Conservation (phyloP, 2,797 vertebrate genomes). For the Helicolenus hilgendorfi region DNA sequence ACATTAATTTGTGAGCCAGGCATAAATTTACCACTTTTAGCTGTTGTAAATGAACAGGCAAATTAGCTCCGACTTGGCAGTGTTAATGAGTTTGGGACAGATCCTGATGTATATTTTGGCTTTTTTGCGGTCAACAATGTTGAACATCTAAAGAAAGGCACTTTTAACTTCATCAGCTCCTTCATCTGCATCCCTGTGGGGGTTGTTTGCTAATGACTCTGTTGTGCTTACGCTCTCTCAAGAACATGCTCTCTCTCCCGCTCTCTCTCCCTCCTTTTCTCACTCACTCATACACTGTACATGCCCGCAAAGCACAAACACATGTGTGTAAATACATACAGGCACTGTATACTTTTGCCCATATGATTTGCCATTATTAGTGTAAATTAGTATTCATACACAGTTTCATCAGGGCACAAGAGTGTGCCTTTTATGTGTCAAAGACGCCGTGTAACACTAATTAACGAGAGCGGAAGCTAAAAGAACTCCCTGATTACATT, state of each 20-base stretch:
- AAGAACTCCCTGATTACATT: conserved; percentile 31
- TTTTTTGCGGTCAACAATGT: conserved; percentile 35
- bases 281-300: not conserved
- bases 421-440: conserved; percentile 19
- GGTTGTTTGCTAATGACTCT: conserved; percentile 62
- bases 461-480: conserved; percentile 34
- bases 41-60: conserved; percentile 29
- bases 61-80: not conserved
- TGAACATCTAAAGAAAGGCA: conserved; percentile 58
- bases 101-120: conserved; percentile 24
- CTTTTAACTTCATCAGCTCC: conserved; percentile 59
- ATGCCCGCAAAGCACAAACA: not conserved
- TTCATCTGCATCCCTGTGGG: conserved; percentile 60
- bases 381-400: not conserved
- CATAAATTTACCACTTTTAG: conserved; percentile 37
- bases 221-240: conserved; percentile 14
- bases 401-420: not conserved
- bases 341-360: not conserved
- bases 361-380: conserved; percentile 5
- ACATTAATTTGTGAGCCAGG: conserved; percentile 5
- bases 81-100: conserved; percentile 22
- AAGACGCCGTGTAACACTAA: conserved; percentile 23
- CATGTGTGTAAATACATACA: not conserved
- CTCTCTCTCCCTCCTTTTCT: not conserved
- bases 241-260: not conserved